A percentile compares a stretch with the other conserved stretches of the same genome.
phyloP scores from a whole-genome alignment of 64 coral and sea anemone species.

The Dendrophyllia cribrosa region DNA sequence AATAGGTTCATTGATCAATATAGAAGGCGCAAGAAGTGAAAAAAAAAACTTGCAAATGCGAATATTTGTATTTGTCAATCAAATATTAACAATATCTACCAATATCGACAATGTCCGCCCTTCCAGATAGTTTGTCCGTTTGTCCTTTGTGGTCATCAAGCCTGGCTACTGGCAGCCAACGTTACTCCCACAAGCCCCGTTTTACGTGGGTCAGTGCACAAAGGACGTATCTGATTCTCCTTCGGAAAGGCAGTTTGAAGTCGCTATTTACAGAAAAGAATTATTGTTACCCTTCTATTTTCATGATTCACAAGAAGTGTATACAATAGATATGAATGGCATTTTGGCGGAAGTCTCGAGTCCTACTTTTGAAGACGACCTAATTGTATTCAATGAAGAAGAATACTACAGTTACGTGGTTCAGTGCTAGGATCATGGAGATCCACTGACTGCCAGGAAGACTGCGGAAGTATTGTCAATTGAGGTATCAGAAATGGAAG shows the following conservation, averaged over 20 bases:
- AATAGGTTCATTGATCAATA: too few relatives aligned
- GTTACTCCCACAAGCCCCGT: constrained; percentile 44
- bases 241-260: constrained; percentile 32
- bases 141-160: constrained; percentile 42
- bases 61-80: too few relatives aligned
- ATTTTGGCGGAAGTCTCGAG: neutral
- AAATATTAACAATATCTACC: too few relatives aligned
- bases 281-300: constrained; percentile 23
- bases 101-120: too few relatives aligned
- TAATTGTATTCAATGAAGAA: neutral
- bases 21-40: too few relatives aligned
- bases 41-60: too few relatives aligned
- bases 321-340: neutral
- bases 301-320: neutral
- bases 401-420: too few relatives aligned
- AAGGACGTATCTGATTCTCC: constrained; percentile 28
- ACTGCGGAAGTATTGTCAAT: too few relatives aligned
- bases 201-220: constrained; percentile 34
- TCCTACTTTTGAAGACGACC: neutral
- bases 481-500: too few relatives aligned
- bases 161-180: neutral
- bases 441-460: too few relatives aligned
- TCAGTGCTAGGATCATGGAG: too few relatives aligned
- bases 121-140: too few relatives aligned
- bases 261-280: constrained; percentile 42